Percentiles rank a stretch among this genome's conserved stretches.
Evolutionary conservation across 2,797 vertebrate species (phyloP).

Genomic region (Prunella strophiata): DNA sequence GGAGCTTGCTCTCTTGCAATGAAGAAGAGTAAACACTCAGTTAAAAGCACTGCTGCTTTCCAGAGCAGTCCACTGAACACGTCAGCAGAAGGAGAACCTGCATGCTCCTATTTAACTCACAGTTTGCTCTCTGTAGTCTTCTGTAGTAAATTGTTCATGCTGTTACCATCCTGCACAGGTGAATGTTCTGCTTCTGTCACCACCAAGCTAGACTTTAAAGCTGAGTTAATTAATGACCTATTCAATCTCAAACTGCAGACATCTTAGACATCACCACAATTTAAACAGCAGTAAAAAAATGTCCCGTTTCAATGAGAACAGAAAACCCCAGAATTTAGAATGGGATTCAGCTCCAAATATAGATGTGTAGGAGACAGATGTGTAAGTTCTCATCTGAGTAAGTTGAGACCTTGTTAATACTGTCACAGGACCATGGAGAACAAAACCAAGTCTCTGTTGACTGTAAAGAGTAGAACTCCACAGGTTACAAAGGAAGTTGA

Average conservation of each 20-base stretch:
- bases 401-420: neutral
- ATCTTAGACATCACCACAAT: neutral
- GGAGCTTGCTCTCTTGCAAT: neutral
- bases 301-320: rapidly evolving
- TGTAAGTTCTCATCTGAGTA: neutral
- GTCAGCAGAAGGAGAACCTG: neutral
- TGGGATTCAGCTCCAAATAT: neutral
- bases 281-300: neutral
- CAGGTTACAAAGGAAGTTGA: neutral
- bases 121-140: neutral
- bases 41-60: neutral
- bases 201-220: neutral
- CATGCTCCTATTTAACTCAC: neutral
- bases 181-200: neutral
- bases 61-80: neutral
- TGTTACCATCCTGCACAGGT: neutral
- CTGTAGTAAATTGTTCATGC: neutral
- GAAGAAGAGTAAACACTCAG: neutral
- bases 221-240: neutral
- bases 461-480: neutral
- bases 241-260: neutral
- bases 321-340: neutral
- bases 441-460: neutral
- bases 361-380: neutral
- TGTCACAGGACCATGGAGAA: neutral